A percentile compares a stretch with the other conserved stretches of the same genome.
These are phyloP conservation scores for Gambusia yucatana DNA, from an alignment of 2,797 vertebrate genomes.

Conservation along the genomic window DNA sequence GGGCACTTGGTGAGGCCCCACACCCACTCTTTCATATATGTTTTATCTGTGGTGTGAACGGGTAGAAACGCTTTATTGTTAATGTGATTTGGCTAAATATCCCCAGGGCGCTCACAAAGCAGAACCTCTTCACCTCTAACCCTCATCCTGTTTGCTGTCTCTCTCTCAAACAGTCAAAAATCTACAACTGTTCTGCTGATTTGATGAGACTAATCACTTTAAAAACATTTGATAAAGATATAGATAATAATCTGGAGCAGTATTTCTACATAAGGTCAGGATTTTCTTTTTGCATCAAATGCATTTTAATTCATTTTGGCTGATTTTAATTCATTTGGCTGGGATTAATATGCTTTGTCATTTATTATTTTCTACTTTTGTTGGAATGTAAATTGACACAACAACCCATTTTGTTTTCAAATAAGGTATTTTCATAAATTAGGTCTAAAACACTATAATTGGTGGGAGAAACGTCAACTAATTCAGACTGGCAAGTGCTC, in stretches of 20 bases:
- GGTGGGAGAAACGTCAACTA: not conserved
- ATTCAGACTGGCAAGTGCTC: not conserved
- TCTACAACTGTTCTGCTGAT: constrained; percentile 36
- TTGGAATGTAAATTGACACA: not conserved
- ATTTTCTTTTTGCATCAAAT: constrained; percentile 7
- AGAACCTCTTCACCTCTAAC: constrained; percentile 79
- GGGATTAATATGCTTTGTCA: not conserved
- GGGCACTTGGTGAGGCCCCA: constrained; percentile 32
- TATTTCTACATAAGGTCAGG: not conserved
- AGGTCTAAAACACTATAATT: not conserved
- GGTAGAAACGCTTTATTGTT: constrained; percentile 87
- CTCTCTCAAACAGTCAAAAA: constrained; percentile 46
- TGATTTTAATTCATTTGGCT: not conserved
- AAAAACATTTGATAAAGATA: constrained; percentile 36
- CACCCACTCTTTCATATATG: constrained; percentile 40
- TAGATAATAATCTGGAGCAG: constrained; percentile 14
- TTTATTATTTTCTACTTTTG: not conserved
- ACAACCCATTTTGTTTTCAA: not conserved
- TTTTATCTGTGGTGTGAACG: constrained; percentile 34
- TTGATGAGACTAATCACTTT: constrained; percentile 60
- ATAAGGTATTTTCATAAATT: not conserved
- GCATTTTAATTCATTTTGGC: not conserved
- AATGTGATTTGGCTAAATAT: constrained; percentile 92
- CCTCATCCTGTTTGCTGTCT: constrained; percentile 34
- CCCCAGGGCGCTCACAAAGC: constrained; percentile 86